Base-by-base conservation (phyloP, 2,797 vertebrate genomes). In the Manis pentadactyla region DNA sequence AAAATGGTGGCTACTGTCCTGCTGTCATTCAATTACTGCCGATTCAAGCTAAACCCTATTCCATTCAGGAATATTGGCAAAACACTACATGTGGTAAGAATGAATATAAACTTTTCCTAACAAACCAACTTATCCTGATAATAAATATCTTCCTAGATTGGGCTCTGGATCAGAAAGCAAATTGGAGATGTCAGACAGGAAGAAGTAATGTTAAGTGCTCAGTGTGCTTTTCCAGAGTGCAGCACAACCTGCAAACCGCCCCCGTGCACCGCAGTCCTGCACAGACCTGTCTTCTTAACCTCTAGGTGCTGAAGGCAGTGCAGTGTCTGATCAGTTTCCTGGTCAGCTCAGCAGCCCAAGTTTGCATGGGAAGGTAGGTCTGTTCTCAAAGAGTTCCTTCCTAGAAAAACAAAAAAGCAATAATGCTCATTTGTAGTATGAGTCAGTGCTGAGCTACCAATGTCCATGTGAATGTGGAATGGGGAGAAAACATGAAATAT, bases 231-330 rank as follows among this genome's bases (percentile, higher is more conserved):
- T 19, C 29, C 3, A 14, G 79, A 86, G 59, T 34, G 49, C 39
- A 81, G 25, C 12, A 74, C 17, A 29, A 19, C 4, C 27, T 63
- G 5, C n/a, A 92, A 49, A 81, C 29, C 92, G 17, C 5, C 25
- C 14, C 9, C 5, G 1, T 3, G 0, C n/a, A 34, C 53, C 0
- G 0, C 6, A 74, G 21, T 15, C 64, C 34, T 66, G 0, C 18
- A 25, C 13, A 89, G 34, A 64, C 11, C 12, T 1, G 9, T 74
- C 75, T 53, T 29, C 46, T 85, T 82, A 78, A 49, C n/a, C n/a
- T 82, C 46, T 14, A 81, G 64, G 31, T 42, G 31, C 34, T 13
- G 12, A 96, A 93, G 13, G 14, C 37, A 77, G 4, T 17, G 17
- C 42, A 77, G 3, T 19, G 42, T n/a, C 31, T 82, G 11, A 14